Evolutionary conservation across 2,113 vertebrate species (phyloP), one percentile per base, ranked within the genome.

Genomic region (Machaerirhynchus nigripectus): DNA sequence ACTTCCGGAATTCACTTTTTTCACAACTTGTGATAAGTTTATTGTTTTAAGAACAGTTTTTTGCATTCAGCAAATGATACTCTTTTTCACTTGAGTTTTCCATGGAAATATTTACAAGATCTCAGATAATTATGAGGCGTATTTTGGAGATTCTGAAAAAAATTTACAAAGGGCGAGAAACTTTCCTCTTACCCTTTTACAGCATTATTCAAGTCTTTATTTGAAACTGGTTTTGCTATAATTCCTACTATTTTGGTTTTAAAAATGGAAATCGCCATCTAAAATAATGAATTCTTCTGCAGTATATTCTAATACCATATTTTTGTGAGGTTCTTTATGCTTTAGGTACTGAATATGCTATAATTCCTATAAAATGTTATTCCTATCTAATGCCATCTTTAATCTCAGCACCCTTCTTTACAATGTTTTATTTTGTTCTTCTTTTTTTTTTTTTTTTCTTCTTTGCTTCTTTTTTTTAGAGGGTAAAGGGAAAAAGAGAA

Each of bases 401-500:
- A 59, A 57, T 61, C 31, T 93, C 8, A 67, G 35, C 23, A 53
- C 28, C 35, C 28, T 75, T 46, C 40, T 84, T 92, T 61, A 82
- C 42, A 67, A 14, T 23, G 7, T 50, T 50, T 40, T 35, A 35
- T 68, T 44, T 50, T 46, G 28, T 60, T 46, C 10, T 22, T 24
- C 11, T 53, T 60, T n/a, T 11, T 42, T 40, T 42, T n/a, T n/a
- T n/a, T 40, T 52, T 67, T 15, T 28, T 19, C 24, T 59, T 95
- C 5, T 93, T 90, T 46, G 4, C 8, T 88, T 93, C 16, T 91
- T 68, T 93, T 57, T 57, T 79, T 88, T 97, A 99, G 99, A 99
- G 88, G 96, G 98, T 71, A 99, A 98, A 92, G 97, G 94, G 82
- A 98, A 96, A 97, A 98, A 94, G 97, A 98, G 99, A 97, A 99